Percentiles rank a stretch among this genome's conserved stretches.
Evolutionary conservation across 2,888 invertebrate species (phyloP).

Genomic region (Limenitis camilla): DNA sequence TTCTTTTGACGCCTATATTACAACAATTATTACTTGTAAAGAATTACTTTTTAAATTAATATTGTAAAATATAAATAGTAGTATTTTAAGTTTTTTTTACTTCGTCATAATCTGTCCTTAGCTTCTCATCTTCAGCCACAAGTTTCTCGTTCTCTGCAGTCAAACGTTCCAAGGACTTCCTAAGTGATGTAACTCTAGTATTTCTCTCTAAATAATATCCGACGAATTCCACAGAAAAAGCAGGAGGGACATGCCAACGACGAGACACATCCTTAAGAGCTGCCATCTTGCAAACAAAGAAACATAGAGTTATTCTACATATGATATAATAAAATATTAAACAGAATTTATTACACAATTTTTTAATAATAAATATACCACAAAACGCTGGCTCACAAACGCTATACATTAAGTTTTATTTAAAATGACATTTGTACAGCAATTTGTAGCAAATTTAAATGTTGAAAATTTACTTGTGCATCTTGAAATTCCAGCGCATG

Average conservation of each 20-base stretch:
- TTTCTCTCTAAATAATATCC: constrained; percentile 95
- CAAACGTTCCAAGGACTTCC: constrained; percentile 83
- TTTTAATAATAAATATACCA: too few relatives aligned
- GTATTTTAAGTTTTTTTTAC: too few relatives aligned
- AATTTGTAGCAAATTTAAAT: not conserved
- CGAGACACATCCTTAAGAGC: constrained; percentile 89
- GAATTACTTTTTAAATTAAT: too few relatives aligned
- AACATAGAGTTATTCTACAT: not conserved
- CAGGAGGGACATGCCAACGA: constrained; percentile 95
- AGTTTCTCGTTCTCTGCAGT: constrained; percentile 83
- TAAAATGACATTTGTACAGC: not conserved
- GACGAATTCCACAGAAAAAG: constrained; percentile 95
- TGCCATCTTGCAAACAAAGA: constrained; percentile 70
- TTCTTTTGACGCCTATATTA: constrained; percentile 50
- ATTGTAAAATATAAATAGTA: too few relatives aligned
- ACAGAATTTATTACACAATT: not conserved
- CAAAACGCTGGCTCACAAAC: too few relatives aligned
- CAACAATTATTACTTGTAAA: not conserved
- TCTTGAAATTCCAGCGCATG: constrained; percentile 87
- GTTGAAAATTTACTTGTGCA: constrained; percentile 73
- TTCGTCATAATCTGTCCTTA: constrained; percentile 57
- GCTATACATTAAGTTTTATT: too few relatives aligned
- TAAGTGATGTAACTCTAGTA: constrained; percentile 84
- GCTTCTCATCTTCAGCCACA: constrained; percentile 83
- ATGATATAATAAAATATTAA: too few relatives aligned